These are phyloP conservation scores for Neuroscelio doddi DNA, from an alignment of 2,888 invertebrate genomes.

Conservation along the genomic window DNA sequence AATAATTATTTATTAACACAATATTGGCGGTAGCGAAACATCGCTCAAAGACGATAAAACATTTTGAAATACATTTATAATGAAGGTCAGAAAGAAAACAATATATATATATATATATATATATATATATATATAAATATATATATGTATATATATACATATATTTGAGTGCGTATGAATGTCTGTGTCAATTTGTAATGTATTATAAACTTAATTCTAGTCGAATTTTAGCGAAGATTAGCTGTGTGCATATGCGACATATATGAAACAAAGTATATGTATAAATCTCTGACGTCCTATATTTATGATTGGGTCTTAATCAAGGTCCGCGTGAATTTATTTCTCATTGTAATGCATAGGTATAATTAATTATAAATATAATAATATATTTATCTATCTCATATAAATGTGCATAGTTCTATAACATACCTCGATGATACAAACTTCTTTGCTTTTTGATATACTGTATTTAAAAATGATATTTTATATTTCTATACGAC, in stretches of 20 bases:
- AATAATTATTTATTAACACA: too few species aligned
- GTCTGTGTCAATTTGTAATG: slow-evolving; percentile 69
- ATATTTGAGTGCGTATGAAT: too few species aligned
- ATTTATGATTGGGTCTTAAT: slow-evolving; percentile 46
- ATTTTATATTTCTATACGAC: slow-evolving; percentile 61
- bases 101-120: slow-evolving; percentile 35
- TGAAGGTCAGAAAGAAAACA: slow-evolving; percentile 20
- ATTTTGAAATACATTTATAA: slow-evolving; percentile 32
- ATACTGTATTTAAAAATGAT: slow-evolving; percentile 61
- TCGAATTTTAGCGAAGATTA: slow-evolving; percentile 48
- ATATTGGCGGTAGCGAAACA: slow-evolving; percentile 7
- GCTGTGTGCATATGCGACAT: slow-evolving; percentile 41
- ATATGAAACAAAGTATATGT: slow-evolving; percentile 34
- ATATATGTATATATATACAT: too few species aligned
- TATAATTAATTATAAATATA: slow-evolving; percentile 42
- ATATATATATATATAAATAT: too few species aligned
- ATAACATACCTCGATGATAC: slow-evolving; percentile 49
- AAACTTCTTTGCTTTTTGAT: slow-evolving; percentile 63
- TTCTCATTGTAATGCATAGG: slow-evolving; percentile 48
- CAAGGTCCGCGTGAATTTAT: slow-evolving; percentile 46
- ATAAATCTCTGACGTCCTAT: slow-evolving; percentile 50
- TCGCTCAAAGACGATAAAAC: slow-evolving; percentile 39
- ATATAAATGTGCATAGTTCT: slow-evolving; percentile 56
- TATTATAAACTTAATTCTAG: slow-evolving; percentile 63
- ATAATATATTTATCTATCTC: slow-evolving; percentile 50